These are phyloP conservation scores for Pardosa pseudoannulata DNA, from an alignment of 2,888 invertebrate genomes.

Conservation along the genomic window DNA sequence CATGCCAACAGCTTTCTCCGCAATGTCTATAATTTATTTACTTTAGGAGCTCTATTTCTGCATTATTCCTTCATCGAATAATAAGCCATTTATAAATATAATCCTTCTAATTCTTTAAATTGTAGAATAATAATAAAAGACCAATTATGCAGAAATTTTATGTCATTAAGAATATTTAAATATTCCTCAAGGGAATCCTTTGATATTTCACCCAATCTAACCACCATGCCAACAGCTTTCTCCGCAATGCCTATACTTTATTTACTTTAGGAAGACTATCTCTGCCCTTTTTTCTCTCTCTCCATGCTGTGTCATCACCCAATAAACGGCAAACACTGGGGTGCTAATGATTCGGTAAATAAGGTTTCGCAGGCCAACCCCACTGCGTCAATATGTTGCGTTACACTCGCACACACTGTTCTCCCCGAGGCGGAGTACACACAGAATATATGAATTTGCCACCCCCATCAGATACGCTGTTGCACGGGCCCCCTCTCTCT, in stretches of 20 bases:
- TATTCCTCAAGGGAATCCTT: too few species aligned
- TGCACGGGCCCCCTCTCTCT: too few species aligned
- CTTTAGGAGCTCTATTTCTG: too few species aligned
- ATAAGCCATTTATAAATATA: too few species aligned
- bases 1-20: background rate
- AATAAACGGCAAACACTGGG: slow-evolving; percentile 53
- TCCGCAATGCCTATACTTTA: background rate
- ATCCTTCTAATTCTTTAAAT: too few species aligned
- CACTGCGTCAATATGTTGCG: slow-evolving; percentile 54
- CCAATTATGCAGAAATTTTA: too few species aligned
- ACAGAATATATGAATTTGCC: background rate
- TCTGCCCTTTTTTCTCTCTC: background rate
- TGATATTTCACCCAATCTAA: background rate
- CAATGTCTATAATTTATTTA: too few species aligned
- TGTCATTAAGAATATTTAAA: too few species aligned
- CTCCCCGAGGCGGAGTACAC: background rate
- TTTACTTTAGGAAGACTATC: background rate
- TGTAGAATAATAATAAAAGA: too few species aligned
- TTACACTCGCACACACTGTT: background rate
- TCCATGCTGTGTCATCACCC: slow-evolving; percentile 1
- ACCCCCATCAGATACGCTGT: slow-evolving; percentile 7
- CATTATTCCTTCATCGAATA: too few species aligned
- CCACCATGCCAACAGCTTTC: background rate
- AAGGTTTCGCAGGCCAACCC: slow-evolving; percentile 44
- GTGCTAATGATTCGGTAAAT: slow-evolving; percentile 68